Conservation (phyloP, 2,888 invertebrate species). For the Tryphoninae sp. region DNA sequence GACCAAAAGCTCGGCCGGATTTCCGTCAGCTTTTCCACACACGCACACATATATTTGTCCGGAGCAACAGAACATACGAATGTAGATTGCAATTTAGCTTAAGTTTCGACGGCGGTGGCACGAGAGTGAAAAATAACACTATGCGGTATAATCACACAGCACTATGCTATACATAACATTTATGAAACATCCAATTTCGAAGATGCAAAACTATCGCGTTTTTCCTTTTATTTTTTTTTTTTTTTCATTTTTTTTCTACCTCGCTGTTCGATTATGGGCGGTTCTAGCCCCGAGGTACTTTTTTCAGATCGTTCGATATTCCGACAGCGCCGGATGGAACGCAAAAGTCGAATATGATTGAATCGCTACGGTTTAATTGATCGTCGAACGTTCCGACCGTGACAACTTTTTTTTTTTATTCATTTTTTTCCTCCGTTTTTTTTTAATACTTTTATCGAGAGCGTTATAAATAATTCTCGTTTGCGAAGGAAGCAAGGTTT, state of each 20-base stretch:
- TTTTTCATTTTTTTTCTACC: background rate
- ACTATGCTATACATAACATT: too few species aligned
- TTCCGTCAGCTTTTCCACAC: conserved; percentile 33
- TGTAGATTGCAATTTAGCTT: conserved; percentile 26
- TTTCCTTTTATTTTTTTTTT: too few species aligned
- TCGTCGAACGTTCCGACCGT: conserved; percentile 2
- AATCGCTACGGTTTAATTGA: conserved; percentile 11
- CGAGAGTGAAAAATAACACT: background rate
- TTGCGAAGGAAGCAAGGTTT: background rate
- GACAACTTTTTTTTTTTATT: background rate
- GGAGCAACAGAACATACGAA: background rate
- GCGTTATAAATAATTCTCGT: background rate
- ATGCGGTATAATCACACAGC: too few species aligned
- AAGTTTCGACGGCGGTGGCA: conserved; percentile 20
- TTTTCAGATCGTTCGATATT: conserved; percentile 2
- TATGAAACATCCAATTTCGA: too few species aligned
- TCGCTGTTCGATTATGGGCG: background rate
- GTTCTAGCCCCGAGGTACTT: too few species aligned
- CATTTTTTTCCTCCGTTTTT: background rate
- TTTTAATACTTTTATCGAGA: background rate
- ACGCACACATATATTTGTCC: background rate
- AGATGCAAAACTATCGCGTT: background rate
- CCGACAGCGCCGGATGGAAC: background rate
- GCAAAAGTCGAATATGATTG: background rate
- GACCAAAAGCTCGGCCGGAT: conserved; percentile 18